Percentiles rank a stretch among this genome's conserved stretches.
These are phyloP conservation scores for Campodea augens DNA, from an alignment of 1,140 invertebrate genomes.

Conservation along the genomic window DNA sequence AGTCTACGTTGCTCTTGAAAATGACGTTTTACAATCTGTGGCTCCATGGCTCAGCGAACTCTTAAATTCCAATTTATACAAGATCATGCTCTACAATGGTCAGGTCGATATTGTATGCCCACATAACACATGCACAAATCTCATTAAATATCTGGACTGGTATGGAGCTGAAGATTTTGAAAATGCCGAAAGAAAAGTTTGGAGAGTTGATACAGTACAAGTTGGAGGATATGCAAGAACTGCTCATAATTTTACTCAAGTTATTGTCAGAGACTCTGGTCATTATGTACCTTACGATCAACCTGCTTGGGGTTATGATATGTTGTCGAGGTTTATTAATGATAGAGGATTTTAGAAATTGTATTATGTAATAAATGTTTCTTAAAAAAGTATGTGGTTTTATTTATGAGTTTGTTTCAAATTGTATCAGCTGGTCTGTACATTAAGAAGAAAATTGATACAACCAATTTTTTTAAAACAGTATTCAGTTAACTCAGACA, in stretches of 20 bases:
- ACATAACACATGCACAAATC: not conserved
- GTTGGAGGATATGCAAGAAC: not conserved
- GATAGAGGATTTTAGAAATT: too few species aligned
- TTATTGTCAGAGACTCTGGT: not conserved
- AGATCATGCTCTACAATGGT: constrained; percentile 48
- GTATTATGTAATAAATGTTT: too few species aligned
- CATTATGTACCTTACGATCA: not conserved
- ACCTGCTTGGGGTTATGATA: not conserved
- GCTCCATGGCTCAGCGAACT: constrained; percentile 40
- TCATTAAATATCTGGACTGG: not conserved
- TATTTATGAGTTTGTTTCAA: too few species aligned
- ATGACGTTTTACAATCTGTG: constrained; percentile 62
- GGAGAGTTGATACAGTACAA: not conserved
- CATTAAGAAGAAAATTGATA: too few species aligned
- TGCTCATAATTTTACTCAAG: not conserved
- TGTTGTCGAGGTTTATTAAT: not conserved
- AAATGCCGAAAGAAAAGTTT: not conserved
- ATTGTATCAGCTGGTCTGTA: too few species aligned
- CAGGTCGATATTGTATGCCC: constrained; percentile 70
- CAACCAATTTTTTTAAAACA: too few species aligned
- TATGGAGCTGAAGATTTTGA: not conserved
- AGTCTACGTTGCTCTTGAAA: constrained; percentile 25
- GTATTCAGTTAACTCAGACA: too few species aligned
- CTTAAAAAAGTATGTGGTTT: too few species aligned
- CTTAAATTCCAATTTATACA: not conserved